Evolutionary conservation across 92 coral and sea anemone genomes (phyloP).

Genomic region (Palythoa grandis): DNA sequence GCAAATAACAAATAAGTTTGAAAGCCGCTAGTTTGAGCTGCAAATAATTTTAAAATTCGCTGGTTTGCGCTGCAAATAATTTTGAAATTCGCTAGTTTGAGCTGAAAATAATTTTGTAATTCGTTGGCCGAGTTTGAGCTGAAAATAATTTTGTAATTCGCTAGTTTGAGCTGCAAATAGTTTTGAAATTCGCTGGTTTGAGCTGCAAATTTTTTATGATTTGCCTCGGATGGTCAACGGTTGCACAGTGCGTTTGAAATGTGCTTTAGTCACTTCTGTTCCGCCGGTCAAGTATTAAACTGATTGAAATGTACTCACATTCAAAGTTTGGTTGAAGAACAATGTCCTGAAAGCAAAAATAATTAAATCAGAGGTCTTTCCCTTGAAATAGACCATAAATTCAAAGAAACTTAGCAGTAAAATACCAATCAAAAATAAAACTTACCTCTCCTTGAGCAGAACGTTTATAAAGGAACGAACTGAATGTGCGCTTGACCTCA

Average conservation of each 20-base stretch:
- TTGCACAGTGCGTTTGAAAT: conserved; percentile 6
- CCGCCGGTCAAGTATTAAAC: not conserved
- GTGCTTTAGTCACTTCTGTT: conserved; percentile 6
- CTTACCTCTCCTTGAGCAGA: not conserved
- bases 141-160: not conserved
- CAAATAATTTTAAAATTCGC: not conserved
- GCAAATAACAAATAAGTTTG: not conserved
- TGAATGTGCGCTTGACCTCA: not conserved
- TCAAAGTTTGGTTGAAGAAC: not conserved
- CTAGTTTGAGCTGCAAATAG: not conserved
- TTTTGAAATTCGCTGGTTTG: too few species aligned
- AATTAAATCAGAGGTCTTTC: conserved; percentile 5
- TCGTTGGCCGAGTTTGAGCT: not conserved
- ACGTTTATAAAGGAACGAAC: not conserved
- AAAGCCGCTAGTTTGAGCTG: too few species aligned
- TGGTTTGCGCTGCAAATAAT: not conserved
- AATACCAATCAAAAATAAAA: not conserved
- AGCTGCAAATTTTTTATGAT: too few species aligned
- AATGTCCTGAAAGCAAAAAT: not conserved
- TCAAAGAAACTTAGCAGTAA: not conserved
- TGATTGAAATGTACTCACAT: conserved; percentile 11
- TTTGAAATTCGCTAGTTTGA: not conserved
- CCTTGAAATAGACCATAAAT: not conserved
- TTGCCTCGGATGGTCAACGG: not conserved
- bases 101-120: not conserved